Conservation (phyloP, 2,888 invertebrate species). For the Globia sparganii region DNA sequence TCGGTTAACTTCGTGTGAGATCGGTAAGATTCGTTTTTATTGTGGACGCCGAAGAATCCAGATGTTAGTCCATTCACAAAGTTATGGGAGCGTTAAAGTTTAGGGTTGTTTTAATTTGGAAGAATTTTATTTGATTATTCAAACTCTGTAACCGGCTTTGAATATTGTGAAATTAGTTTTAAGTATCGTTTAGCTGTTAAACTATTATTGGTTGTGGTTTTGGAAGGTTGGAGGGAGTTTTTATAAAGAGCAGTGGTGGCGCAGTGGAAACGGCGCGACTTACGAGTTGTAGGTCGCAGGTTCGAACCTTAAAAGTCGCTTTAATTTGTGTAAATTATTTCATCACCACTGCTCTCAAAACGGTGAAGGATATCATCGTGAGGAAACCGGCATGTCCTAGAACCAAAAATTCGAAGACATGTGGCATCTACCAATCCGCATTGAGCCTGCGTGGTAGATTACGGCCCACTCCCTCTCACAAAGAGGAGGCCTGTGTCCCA, state of each 20-base stretch:
- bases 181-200: constrained; percentile 45
- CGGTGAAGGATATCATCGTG: background rate
- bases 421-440: too few species aligned
- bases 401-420: too few species aligned
- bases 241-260: constrained; percentile 22
- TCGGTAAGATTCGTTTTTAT: constrained; percentile 74
- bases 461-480: background rate
- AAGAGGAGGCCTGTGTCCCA: background rate
- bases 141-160: constrained; percentile 37
- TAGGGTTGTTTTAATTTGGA: constrained; percentile 57
- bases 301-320: background rate
- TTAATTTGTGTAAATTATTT: background rate
- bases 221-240: constrained; percentile 9
- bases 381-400: background rate
- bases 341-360: background rate
- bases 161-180: constrained; percentile 42
- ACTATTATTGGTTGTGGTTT: constrained; percentile 40
- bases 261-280: background rate
- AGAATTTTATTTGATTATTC: constrained; percentile 60
- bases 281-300: background rate
- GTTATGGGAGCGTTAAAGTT: constrained; percentile 61
- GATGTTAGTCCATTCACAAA: constrained; percentile 73
- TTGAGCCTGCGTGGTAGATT: background rate
- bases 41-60: constrained; percentile 71
- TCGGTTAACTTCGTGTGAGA: constrained; percentile 83